These are phyloP conservation scores for Chloropsis cyanopogon DNA, from an alignment of 2,113 vertebrate genomes.

Conservation along the genomic window DNA sequence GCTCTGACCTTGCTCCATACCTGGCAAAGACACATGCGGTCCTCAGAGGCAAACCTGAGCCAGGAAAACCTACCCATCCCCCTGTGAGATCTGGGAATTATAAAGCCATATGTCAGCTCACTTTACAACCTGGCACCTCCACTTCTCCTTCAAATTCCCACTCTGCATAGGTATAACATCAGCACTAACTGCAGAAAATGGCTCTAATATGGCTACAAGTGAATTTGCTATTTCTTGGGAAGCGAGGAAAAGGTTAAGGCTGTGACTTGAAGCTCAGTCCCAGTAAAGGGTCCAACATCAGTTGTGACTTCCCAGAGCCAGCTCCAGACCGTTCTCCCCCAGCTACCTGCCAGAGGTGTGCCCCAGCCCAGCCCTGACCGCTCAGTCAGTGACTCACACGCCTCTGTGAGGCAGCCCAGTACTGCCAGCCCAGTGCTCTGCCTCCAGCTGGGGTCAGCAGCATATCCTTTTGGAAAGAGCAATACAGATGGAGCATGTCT, in stretches of 20 bases:
- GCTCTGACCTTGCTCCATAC: not conserved
- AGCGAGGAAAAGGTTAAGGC: not conserved
- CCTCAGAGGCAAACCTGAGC: not conserved
- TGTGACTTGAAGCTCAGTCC: not conserved
- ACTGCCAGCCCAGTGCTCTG: not conserved
- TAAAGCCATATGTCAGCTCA: not conserved
- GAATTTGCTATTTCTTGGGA: not conserved
- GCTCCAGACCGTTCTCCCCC: not conserved
- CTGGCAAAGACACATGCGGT: not conserved
- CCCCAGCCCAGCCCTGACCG: not conserved
- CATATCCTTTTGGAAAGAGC: not conserved
- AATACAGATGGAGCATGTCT: not conserved
- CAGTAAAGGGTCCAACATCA: not conserved
- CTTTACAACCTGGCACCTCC: not conserved
- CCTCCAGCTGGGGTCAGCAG: not conserved
- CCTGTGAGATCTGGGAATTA: not conserved
- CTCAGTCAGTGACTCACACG: not conserved
- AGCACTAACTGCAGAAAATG: not conserved
- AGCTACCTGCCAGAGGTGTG: not conserved
- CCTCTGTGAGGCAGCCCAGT: not conserved
- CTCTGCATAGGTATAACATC: not conserved
- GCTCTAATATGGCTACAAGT: not conserved
- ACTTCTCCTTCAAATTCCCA: not conserved
- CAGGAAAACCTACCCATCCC: not conserved
- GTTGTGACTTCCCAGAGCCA: not conserved